A percentile compares a stretch with the other conserved stretches of the same genome.
phyloP scores from a whole-genome alignment of 2,797 vertebrate genomes.

The Sebastes hubbsi region DNA sequence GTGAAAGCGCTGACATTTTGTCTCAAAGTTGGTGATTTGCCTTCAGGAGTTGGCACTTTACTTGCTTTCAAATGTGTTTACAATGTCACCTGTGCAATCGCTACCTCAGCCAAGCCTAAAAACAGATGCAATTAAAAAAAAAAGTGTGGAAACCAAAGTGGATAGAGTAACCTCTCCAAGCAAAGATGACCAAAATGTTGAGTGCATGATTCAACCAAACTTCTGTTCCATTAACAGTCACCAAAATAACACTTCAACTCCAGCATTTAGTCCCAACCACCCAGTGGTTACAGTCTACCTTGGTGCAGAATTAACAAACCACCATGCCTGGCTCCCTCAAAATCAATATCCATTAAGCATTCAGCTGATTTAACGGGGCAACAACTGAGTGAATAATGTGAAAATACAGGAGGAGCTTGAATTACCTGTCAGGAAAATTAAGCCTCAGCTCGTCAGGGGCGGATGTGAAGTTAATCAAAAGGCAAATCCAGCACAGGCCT shows the following conservation, averaged over 20 bases:
- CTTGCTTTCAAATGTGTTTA: slow-evolving; percentile 29
- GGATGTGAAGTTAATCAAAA: slow-evolving; percentile 46
- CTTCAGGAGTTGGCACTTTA: background rate
- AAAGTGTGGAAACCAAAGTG: background rate
- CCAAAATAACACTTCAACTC: background rate
- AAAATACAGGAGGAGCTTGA: slow-evolving; percentile 42
- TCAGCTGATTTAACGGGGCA: slow-evolving; percentile 37
- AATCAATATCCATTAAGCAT: slow-evolving; percentile 64
- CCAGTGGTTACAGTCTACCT: background rate
- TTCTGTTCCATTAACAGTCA: background rate
- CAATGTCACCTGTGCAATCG: slow-evolving; percentile 21
- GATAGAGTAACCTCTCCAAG: background rate
- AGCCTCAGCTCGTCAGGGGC: slow-evolving; percentile 17
- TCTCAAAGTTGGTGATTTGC: slow-evolving; percentile 10
- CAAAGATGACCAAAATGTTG: background rate
- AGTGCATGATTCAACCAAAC: background rate
- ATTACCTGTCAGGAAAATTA: slow-evolving; percentile 53
- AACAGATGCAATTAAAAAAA: slow-evolving; percentile 1
- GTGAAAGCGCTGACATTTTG: background rate
- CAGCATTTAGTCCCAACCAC: background rate
- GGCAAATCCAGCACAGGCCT: background rate
- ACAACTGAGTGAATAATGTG: slow-evolving; percentile 24
- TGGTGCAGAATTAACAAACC: slow-evolving; percentile 32
- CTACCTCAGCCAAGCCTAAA: slow-evolving; percentile 6
- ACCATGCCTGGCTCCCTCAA: background rate